Base-by-base conservation (phyloP, 2,113 vertebrate genomes). In the Trachemys scripta region DNA sequence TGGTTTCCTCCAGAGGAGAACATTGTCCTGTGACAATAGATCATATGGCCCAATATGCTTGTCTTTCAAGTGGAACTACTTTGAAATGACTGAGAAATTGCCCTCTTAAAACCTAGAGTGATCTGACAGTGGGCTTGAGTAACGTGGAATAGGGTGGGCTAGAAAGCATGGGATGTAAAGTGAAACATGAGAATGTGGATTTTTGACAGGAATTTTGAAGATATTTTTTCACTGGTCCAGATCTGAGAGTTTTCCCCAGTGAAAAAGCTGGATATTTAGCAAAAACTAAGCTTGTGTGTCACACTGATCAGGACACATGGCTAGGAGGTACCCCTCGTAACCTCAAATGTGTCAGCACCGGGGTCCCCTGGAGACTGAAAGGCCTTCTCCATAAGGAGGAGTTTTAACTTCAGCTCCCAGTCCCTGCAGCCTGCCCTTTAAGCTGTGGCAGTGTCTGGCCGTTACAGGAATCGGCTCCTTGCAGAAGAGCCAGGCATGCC, bases 51-150 rank as follows among this genome's bases (percentile, higher is more conserved):
- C 54, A 62, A 14, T 51, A 8, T 27, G 42, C 17, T 90, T 6
- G 12, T 90, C 81, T 90, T 22, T 62, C n/a, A 51, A 45, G 27
- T n/a, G 24, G 31, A 53, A 14, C 12, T 50, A 6, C 72, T 79
- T 62, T 35, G 45, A 79, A 84, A 62, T 56, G 35, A 13, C 47
- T 62, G n/a, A 35, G 5, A 19, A 62, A 53, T 53, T n/a, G 47
- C 27, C 20, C 5, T 7, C 4, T 13, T 1, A 0, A 49, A 9
- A 62, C 38, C 24, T 11, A 19, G 13, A 49, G 5, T 8, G 3
- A 35, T 80, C 31, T 80, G 75, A 25, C 25, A 29, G 47, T 27
- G 75, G 75, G 6, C 11, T 19, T 1, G 42, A 80, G 17, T 49
- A 38, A 38, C 6, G 7, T n/a, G 35, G 10, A 53, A 53, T 14